phyloP scores from a whole-genome alignment of 2,113 vertebrate species.

The Tinamus guttatus region DNA sequence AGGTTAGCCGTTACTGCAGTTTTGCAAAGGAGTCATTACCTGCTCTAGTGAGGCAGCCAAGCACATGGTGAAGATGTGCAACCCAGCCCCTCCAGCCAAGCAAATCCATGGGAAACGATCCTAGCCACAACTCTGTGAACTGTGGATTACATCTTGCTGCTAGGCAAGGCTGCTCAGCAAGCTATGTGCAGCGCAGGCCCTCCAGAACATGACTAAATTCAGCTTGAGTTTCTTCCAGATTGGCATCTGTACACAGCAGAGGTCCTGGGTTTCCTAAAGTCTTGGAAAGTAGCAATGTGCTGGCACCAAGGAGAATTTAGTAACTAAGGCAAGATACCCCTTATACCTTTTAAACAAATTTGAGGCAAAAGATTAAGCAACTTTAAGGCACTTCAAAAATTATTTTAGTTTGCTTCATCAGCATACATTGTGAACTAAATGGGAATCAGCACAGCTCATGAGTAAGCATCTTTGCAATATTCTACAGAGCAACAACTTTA shows the following conservation, averaged over 20 bases:
- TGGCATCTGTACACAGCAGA: conserved; percentile 42
- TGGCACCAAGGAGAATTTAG: conserved; percentile 62
- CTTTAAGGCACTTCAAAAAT: conserved; percentile 83
- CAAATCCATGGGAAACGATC: not conserved
- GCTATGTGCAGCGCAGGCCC: not conserved
- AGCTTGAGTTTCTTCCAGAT: conserved; percentile 38
- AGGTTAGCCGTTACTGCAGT: not conserved
- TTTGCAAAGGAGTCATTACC: not conserved
- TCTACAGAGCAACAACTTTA: conserved; percentile 41
- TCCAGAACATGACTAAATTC: not conserved
- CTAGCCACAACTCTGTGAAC: not conserved
- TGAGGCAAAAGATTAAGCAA: conserved; percentile 77
- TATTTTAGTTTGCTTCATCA: conserved; percentile 43
- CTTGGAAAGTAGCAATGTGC: conserved; percentile 61
- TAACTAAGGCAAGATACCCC: conserved; percentile 70
- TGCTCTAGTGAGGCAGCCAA: conserved; percentile 25
- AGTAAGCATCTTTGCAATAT: conserved; percentile 18
- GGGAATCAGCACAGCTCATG: conserved; percentile 13
- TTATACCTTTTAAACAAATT: conserved; percentile 47
- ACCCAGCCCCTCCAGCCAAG: not conserved
- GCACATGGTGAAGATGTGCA: conserved; percentile 1
- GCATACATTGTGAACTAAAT: conserved; percentile 34
- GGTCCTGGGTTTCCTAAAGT: conserved; percentile 62
- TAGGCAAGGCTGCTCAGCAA: not conserved
- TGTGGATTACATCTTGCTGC: not conserved